Base-by-base conservation (phyloP, 1,140 invertebrate species). In the Luehdorfia chinensis region DNA sequence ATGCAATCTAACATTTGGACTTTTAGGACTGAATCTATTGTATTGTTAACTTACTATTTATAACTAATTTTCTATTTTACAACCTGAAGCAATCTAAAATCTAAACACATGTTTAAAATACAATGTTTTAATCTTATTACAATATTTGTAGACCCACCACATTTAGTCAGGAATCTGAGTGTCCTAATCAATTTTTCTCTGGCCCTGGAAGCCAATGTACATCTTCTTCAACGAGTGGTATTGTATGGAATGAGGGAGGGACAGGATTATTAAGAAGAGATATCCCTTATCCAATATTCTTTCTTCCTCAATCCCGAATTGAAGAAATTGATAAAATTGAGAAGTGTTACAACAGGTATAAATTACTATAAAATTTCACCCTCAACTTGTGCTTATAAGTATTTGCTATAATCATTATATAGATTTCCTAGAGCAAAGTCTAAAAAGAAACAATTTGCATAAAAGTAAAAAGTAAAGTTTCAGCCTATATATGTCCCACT, bases 221-320 rank as follows among this genome's bases (percentile, higher is more conserved):
- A 46, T 57, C 89, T 56, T 31, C 77, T 46, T 27, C 72, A 62
- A 43, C 61, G 48, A 34, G 64, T 18, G 61, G 63, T 1, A 70
- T 77, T 44, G 87, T 88, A 2, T 98, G 96, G 96, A 98, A 98
- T 88, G 89, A 90, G 16, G 67, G 80, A 55, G 96, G 95, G 4
- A 92, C 91, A 4, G 90, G 90, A 0, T 75, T 97, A 2, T 73
- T 97, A 47, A 90, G 92, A 63, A 89, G 92, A 59, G 92, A 97
- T 67, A 94, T 95, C 68, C 91, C 91, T 32, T 95, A 96, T 61
- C 94, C 96, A 2, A 94, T 97, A 64, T 96, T 96, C 84, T 92
- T 92, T 49, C 75, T 96, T 19, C 88, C 83, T 30, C 50, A 89
- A 2, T 87, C 91, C 44, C 54, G 76, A 8, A 52, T 48, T 28